A percentile compares a stretch with the other conserved stretches of the same genome.
These are phyloP conservation scores for Tetranychus piercei DNA, from an alignment of 2,888 invertebrate genomes.

Conservation along the genomic window DNA sequence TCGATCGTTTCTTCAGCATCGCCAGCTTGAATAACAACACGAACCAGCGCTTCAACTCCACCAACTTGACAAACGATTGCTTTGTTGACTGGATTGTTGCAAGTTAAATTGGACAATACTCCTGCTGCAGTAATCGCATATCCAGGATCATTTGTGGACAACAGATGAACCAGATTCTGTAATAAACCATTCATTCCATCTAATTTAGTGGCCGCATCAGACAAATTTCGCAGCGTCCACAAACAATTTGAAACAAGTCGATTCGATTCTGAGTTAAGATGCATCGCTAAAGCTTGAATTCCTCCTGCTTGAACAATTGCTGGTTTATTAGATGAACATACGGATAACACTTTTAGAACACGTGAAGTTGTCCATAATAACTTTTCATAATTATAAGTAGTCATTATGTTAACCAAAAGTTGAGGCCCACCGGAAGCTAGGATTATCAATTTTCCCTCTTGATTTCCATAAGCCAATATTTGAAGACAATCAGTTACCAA, in stretches of 20 bases:
- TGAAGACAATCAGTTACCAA: slow-evolving; percentile 97
- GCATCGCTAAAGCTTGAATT: slow-evolving; percentile 91
- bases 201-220: slow-evolving; percentile 84
- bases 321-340: slow-evolving; percentile 95
- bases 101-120: slow-evolving; percentile 92
- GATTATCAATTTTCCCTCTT: slow-evolving; percentile 91
- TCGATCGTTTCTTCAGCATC: slow-evolving; percentile 96
- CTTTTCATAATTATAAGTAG: slow-evolving; percentile 93
- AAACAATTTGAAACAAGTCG: slow-evolving; percentile 89
- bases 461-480: slow-evolving; percentile 90
- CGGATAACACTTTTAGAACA: slow-evolving; percentile 89
- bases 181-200: slow-evolving; percentile 59
- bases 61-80: slow-evolving; percentile 68
- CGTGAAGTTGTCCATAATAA: slow-evolving; percentile 93
- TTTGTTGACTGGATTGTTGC: slow-evolving; percentile 98
- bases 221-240: slow-evolving; percentile 92
- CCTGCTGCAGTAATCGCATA: slow-evolving; percentile 96
- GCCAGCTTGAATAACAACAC: slow-evolving; percentile 77
- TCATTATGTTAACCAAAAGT: slow-evolving; percentile 90
- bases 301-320: slow-evolving; percentile 92
- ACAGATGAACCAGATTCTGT: slow-evolving; percentile 70
- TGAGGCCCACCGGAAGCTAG: slow-evolving; percentile 83
- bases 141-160: slow-evolving; percentile 80
- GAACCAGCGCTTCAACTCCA: slow-evolving; percentile 86
- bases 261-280: slow-evolving; percentile 65